Evolutionary conservation across 2,888 invertebrate species (phyloP).

Genomic region (Sinodicranocentrus sp.): DNA sequence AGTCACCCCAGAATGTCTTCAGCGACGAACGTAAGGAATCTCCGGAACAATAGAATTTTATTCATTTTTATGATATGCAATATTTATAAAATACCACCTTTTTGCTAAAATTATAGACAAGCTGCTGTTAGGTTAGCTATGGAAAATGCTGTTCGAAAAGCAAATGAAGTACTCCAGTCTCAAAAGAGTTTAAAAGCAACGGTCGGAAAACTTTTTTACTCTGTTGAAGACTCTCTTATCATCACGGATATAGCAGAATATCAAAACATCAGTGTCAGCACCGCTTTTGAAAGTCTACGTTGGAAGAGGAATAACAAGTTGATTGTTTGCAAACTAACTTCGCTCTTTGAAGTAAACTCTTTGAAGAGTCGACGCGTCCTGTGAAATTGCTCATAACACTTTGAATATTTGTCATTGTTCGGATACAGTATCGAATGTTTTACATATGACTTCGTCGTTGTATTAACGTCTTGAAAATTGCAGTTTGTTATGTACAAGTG

Average conservation of each 20-base stretch:
- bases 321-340: constrained; percentile 65
- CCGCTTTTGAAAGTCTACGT: constrained; percentile 64
- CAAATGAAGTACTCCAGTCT: constrained; percentile 53
- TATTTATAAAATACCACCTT: too few relatives aligned
- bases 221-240: constrained; percentile 63
- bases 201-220: constrained; percentile 66
- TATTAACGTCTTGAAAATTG: too few relatives aligned
- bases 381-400: neutral
- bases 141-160: constrained; percentile 66
- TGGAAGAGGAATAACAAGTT: constrained; percentile 67
- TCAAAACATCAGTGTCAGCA: constrained; percentile 36
- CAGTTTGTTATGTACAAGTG: too few relatives aligned
- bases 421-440: too few relatives aligned
- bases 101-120: constrained; percentile 49
- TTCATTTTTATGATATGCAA: too few relatives aligned
- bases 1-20: constrained; percentile 54
- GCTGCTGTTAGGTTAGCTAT: constrained; percentile 60
- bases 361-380: constrained; percentile 41
- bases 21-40: constrained; percentile 62
- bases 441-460: too few relatives aligned
- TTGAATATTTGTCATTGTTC: too few relatives aligned
- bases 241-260: constrained; percentile 61
- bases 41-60: too few relatives aligned
- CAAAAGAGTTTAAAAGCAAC: constrained; percentile 41
- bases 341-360: constrained; percentile 67